Evolutionary conservation across 2,888 invertebrate genomes (phyloP).

Genomic region (Trachelus tabidus): DNA sequence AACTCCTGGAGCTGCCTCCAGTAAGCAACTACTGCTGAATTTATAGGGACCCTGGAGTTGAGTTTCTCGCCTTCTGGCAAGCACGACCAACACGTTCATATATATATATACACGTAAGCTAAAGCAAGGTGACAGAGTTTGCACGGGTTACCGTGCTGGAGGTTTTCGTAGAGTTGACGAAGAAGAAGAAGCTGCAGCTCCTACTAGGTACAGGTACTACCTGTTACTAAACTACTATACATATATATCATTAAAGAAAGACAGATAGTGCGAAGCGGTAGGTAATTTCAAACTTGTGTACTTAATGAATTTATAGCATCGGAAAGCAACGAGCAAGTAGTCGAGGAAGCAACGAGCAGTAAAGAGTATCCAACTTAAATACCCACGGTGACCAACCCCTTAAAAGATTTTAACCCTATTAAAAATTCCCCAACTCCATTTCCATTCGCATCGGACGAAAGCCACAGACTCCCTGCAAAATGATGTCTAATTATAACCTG

Average conservation of each 20-base stretch:
- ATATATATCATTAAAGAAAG: slow-evolving; percentile 7
- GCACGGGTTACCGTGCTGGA: neutral
- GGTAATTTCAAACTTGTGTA: slow-evolving; percentile 57
- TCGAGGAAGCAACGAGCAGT: neutral
- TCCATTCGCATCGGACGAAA: no score
- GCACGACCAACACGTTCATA: no score
- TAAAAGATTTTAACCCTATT: slow-evolving; percentile 20
- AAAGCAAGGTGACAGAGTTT: slow-evolving; percentile 40
- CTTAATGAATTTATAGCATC: slow-evolving; percentile 66
- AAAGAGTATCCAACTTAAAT: slow-evolving; percentile 19
- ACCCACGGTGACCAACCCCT: neutral
- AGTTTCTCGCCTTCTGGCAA: slow-evolving; percentile 45
- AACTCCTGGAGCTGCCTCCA: slow-evolving; percentile 50
- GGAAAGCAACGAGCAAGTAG: slow-evolving; percentile 33
- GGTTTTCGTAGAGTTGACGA: neutral
- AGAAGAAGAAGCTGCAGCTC: neutral
- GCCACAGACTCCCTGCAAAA: no score
- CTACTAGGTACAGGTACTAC: no score
- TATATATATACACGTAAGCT: no score
- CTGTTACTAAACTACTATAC: no score
- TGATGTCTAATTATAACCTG: no score
- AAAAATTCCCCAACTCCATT: slow-evolving; percentile 8
- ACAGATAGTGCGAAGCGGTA: slow-evolving; percentile 1
- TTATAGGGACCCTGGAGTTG: slow-evolving; percentile 56
- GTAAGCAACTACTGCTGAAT: slow-evolving; percentile 61